These are phyloP conservation scores for Strix occidentalis DNA, from an alignment of 2,797 vertebrate genomes.

Conservation along the genomic window DNA sequence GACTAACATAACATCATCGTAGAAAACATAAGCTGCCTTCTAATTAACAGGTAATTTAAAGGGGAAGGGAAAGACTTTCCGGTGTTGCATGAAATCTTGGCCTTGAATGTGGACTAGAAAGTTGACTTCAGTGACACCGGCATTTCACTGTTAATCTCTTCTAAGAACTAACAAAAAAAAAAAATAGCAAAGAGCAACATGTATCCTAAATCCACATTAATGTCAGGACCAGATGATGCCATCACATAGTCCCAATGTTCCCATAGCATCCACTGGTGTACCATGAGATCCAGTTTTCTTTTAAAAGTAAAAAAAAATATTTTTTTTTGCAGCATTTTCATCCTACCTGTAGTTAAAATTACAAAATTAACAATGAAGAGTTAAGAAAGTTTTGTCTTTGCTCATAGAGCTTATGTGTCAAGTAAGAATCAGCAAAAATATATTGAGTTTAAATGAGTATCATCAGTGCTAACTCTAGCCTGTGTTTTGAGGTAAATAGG, in stretches of 20 bases:
- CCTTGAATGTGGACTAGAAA: background rate
- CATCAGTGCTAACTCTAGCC: background rate
- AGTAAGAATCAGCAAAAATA: background rate
- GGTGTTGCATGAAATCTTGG: background rate
- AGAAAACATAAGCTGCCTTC: background rate
- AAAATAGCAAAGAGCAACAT: background rate
- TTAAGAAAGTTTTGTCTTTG: background rate
- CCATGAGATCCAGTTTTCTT: background rate
- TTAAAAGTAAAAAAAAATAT: background rate
- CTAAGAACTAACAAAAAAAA: background rate
- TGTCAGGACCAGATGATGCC: background rate
- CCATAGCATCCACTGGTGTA: background rate
- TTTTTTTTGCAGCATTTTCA: background rate
- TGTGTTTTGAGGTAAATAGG: background rate
- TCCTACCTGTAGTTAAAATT: background rate
- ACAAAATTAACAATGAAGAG: background rate
- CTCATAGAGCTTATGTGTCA: background rate
- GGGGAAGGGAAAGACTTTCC: background rate
- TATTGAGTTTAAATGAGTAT: background rate
- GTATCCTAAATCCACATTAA: background rate
- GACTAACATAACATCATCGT: background rate
- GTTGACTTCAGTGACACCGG: background rate
- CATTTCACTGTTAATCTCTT: background rate
- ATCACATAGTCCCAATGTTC: background rate
- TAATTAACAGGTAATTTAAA: background rate